Evolutionary conservation across 2,888 invertebrate genomes (phyloP), one percentile per base, ranked within the genome.

Genomic region (Aquatica leii): DNA sequence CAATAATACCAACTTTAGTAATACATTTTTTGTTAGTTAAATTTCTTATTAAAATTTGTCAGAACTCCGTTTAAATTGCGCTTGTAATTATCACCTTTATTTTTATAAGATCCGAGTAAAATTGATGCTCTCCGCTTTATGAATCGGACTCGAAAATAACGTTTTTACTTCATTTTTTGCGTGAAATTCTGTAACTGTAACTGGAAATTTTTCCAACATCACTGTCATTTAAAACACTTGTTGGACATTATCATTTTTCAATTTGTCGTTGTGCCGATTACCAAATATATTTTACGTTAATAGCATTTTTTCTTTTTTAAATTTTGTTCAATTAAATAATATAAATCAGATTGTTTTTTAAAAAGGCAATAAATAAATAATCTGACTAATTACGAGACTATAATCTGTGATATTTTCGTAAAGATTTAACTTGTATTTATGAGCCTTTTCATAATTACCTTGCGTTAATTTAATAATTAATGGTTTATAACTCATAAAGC

Each of bases 191-290:
- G 1, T 14, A 12, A 12, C 6, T 43, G 17, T 43, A 43, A 14
- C 43, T 15, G 43, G 14, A 43, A 43, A 43, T 15, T 6, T 43
- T 43, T 14, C 43, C 43, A 43, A 17, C 12, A 8, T 17, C 12
- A 17, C 43, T 43, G 43, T 43, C 43, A 43, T 14, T n/a, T 17
- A 17, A 4, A 43, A 43, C 43, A 43, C 43, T 43, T 43, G 43
- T 43, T 43, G 43, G 43, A 43, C 43, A 43, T 17, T 15, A 43
- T 43, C 17, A 43, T 43, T 43, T 43, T 43, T 43, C 43, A 43
- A 43, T 43, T 43, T 43, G 12, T 43, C 43, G 17, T 17, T 43
- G 8, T 43, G 17, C 43, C 43, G 43, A 43, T 43, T 43, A 43
- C 9, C 8, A 15, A 43, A 15, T 43, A 43, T n/a, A 17, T 43